Evolutionary conservation across 2,888 invertebrate species (phyloP).

Genomic region (Tryphoninae sp.): DNA sequence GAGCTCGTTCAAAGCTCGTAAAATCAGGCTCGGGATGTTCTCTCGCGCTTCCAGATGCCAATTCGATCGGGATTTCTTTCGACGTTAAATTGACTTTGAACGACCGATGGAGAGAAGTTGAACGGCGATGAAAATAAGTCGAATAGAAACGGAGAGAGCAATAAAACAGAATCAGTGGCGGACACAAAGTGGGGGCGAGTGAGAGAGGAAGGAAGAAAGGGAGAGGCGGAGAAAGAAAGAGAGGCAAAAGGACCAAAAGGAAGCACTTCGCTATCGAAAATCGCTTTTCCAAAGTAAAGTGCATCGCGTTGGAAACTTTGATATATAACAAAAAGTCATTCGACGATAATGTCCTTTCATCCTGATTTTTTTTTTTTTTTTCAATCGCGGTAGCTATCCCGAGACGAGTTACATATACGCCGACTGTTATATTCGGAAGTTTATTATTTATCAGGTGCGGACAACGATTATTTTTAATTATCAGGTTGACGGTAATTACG

Average conservation of each 20-base stretch:
- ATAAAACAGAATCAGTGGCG: constrained; percentile 36
- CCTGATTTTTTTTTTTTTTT: constrained; percentile 3
- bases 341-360: constrained; percentile 2
- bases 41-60: constrained; percentile 50
- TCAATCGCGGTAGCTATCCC: constrained; percentile 36
- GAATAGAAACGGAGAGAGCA: constrained; percentile 27
- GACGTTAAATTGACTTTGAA: constrained; percentile 61
- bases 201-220: background rate
- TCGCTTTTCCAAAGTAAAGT: constrained; percentile 29
- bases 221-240: background rate
- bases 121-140: constrained; percentile 38
- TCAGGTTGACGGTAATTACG: constrained; percentile 50
- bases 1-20: constrained; percentile 57
- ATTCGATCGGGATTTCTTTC: constrained; percentile 58
- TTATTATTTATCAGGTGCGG: constrained; percentile 62
- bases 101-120: constrained; percentile 49
- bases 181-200: background rate
- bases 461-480: constrained; percentile 62
- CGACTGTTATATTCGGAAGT: constrained; percentile 27
- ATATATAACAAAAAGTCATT: background rate
- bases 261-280: constrained; percentile 25
- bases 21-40: constrained; percentile 54
- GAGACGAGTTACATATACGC: constrained; percentile 9
- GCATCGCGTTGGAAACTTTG: background rate
- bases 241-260: background rate